Conservation (phyloP, 2,113 vertebrate species). For the Periophthalmus modestus region DNA sequence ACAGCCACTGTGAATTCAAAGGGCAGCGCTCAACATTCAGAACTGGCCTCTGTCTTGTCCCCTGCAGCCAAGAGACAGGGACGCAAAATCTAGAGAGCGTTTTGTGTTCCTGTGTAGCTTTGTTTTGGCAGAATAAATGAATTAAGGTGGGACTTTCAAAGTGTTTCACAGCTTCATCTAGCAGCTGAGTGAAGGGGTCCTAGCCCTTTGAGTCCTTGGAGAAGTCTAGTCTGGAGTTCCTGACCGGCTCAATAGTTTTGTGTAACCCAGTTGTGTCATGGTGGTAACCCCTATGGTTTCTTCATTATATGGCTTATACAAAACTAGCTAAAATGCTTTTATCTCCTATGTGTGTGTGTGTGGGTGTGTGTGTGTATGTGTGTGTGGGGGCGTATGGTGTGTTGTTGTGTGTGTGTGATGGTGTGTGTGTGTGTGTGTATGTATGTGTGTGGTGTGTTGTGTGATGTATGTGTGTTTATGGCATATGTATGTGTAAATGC, state of each 20-base stretch:
- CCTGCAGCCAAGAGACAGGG: conserved; percentile 8
- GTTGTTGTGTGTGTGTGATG: too few relatives aligned
- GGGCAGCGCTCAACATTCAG: conserved; percentile 31
- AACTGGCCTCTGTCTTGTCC: background rate
- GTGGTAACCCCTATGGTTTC: too few relatives aligned
- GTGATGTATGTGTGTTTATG: too few relatives aligned
- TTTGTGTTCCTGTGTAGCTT: conserved; percentile 7
- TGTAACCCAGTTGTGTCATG: background rate
- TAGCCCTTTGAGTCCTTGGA: background rate
- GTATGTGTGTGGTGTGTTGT: too few relatives aligned
- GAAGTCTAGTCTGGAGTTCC: background rate
- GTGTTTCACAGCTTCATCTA: background rate
- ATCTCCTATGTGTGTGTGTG: too few relatives aligned
- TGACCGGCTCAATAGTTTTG: background rate
- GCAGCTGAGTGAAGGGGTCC: background rate
- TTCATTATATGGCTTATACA: too few relatives aligned
- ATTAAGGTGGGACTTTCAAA: background rate
- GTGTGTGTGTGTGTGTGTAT: too few relatives aligned
- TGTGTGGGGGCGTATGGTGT: too few relatives aligned
- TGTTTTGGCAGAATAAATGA: background rate
- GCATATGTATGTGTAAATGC: too few relatives aligned
- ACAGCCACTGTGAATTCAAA: conserved; percentile 15
- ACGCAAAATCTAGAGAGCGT: conserved; percentile 9
- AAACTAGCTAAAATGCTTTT: too few relatives aligned
- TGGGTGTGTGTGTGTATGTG: too few relatives aligned